These are phyloP conservation scores for Phortica okadai DNA, from an alignment of 2,888 invertebrate species.

Conservation along the genomic window DNA sequence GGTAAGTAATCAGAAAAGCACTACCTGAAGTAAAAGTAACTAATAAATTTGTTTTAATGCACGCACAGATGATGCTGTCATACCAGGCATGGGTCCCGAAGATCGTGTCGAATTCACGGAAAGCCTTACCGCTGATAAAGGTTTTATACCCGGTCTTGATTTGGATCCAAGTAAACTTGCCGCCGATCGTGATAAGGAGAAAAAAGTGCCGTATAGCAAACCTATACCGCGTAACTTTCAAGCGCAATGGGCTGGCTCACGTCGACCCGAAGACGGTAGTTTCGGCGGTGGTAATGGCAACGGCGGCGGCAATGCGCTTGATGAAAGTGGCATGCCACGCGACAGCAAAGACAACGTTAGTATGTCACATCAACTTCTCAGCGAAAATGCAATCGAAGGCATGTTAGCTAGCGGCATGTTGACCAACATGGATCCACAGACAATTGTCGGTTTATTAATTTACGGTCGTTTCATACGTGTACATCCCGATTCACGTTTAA, in stretches of 20 bases:
- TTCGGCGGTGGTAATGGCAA: constrained; percentile 60
- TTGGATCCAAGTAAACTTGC: constrained; percentile 81
- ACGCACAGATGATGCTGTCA: constrained; percentile 82
- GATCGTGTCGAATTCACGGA: constrained; percentile 89
- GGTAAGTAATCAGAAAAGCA: constrained; percentile 73
- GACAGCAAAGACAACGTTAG: constrained; percentile 80
- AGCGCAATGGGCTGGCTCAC: constrained; percentile 95
- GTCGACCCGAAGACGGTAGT: constrained; percentile 78
- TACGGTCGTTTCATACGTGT: constrained; percentile 90
- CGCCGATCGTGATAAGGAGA: constrained; percentile 84
- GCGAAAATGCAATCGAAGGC: constrained; percentile 84
- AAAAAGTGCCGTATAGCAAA: constrained; percentile 95
- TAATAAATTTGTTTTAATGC: not conserved
- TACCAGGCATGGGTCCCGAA: constrained; percentile 99
- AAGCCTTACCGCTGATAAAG: constrained; percentile 79
- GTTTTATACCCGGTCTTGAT: constrained; percentile 90
- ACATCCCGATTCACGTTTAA: constrained; percentile 85
- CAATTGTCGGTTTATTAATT: constrained; percentile 88
- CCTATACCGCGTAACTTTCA: constrained; percentile 97
- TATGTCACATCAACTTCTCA: constrained; percentile 81
- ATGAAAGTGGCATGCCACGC: constrained; percentile 73
- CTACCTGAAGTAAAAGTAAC: not conserved
- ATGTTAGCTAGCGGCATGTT: constrained; percentile 81
- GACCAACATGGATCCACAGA: constrained; percentile 86
- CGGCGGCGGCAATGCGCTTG: constrained; percentile 48